phyloP scores from a whole-genome alignment of 2,888 invertebrate species.

The Trichopria drosophilae region DNA sequence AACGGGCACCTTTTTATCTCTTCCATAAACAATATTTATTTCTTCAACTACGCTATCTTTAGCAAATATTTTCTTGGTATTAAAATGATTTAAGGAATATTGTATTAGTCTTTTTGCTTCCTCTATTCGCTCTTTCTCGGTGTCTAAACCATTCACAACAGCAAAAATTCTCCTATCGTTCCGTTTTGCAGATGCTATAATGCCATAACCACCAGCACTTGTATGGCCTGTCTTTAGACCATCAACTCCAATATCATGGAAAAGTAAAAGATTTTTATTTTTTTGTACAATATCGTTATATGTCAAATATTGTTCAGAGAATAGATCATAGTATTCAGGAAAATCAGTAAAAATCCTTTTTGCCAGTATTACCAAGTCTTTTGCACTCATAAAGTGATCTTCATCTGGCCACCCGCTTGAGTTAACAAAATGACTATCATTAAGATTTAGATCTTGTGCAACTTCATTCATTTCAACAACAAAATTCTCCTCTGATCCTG shows the following conservation, averaged over 20 bases:
- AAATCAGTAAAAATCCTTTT: constrained; percentile 16
- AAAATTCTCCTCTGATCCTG: constrained; percentile 17
- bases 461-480: constrained; percentile 16
- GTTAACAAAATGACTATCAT: constrained; percentile 16
- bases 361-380: constrained; percentile 19
- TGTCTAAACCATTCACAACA: constrained; percentile 17
- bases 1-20: too few species aligned
- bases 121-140: constrained; percentile 19
- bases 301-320: constrained; percentile 19
- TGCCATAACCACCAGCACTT: constrained; percentile 17
- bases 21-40: too few species aligned
- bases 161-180: constrained; percentile 17
- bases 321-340: constrained; percentile 20
- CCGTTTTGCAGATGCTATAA: constrained; percentile 15
- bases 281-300: constrained; percentile 16
- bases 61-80: too few species aligned
- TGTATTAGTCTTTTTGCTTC: constrained; percentile 16
- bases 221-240: constrained; percentile 19
- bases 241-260: constrained; percentile 12
- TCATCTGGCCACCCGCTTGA: constrained; percentile 17
- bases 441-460: constrained; percentile 14
- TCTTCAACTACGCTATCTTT: too few species aligned
- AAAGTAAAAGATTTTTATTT: constrained; percentile 16
- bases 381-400: constrained; percentile 18
- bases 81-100: constrained; percentile 18